Evolutionary conservation across 2,888 invertebrate genomes (phyloP).

Genomic region (Margaritifera margaritifera): DNA sequence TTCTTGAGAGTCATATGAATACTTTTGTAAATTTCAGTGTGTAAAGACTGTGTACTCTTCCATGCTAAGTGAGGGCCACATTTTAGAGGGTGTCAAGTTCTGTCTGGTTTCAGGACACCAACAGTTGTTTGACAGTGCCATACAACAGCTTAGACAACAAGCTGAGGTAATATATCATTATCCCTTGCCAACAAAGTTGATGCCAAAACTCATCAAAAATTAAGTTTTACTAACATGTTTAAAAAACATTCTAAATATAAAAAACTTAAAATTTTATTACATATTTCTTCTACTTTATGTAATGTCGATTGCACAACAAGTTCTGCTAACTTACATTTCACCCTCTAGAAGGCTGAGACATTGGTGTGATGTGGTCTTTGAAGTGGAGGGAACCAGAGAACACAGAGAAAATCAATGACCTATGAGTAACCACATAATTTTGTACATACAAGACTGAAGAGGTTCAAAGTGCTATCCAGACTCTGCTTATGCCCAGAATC

Average conservation of each 20-base stretch:
- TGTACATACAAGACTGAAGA: no score
- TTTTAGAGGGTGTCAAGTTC: conserved; percentile 55
- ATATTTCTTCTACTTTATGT: no score
- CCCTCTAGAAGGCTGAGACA: no score
- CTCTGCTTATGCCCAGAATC: no score
- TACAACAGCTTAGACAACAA: conserved; percentile 32
- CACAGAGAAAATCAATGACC: no score
- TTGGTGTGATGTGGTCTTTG: no score
- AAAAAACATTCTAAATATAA: neutral
- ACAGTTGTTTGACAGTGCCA: conserved; percentile 30
- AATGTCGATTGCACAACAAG: no score
- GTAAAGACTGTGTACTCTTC: conserved; percentile 41
- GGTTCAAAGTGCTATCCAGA: no score
- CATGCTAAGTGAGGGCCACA: conserved; percentile 34
- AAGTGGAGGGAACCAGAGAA: no score
- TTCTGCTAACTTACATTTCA: no score
- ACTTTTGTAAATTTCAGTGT: conserved; percentile 42
- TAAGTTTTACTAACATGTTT: neutral
- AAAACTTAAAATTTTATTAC: neutral
- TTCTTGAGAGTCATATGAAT: neutral
- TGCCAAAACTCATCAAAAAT: neutral
- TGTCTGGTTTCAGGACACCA: conserved; percentile 47
- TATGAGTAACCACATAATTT: no score
- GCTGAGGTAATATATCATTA: conserved; percentile 30
- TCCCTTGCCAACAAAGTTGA: neutral